phyloP scores from a whole-genome alignment of 2,888 invertebrate species.

The Candidula unifasciata region DNA sequence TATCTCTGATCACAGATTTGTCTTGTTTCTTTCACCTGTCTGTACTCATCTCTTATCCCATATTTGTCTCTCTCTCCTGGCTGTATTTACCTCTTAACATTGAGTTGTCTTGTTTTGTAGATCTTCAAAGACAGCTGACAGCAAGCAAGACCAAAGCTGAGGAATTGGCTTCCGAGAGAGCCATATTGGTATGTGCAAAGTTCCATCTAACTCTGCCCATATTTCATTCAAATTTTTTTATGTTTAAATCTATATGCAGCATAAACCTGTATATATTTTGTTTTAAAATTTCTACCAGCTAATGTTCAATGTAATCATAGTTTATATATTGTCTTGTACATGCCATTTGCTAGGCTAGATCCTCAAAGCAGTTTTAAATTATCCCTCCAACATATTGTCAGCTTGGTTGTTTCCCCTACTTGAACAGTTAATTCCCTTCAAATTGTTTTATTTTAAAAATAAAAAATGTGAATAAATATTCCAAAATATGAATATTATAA shows the following conservation, averaged over 20 bases:
- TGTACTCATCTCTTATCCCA: too few species aligned
- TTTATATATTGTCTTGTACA: background rate
- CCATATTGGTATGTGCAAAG: slow-evolving; percentile 69
- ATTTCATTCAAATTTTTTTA: background rate
- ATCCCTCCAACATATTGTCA: background rate
- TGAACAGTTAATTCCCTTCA: too few species aligned
- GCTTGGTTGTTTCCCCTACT: too few species aligned
- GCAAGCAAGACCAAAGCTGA: slow-evolving; percentile 66
- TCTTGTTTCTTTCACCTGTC: too few species aligned
- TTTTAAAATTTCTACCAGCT: background rate
- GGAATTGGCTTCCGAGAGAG: slow-evolving; percentile 71
- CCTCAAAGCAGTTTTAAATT: background rate
- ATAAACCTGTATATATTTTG: background rate
- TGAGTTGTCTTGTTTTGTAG: slow-evolving; percentile 58
- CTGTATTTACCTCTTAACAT: background rate
- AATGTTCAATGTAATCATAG: background rate
- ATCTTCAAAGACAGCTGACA: slow-evolving; percentile 70
- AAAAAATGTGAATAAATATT: too few species aligned
- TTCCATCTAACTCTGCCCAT: background rate
- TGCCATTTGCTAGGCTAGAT: background rate
- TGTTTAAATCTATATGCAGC: background rate
- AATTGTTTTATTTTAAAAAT: too few species aligned
- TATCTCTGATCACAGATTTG: too few species aligned
- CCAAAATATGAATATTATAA: too few species aligned
- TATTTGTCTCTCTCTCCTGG: background rate